These are phyloP conservation scores for Neogale vison DNA, from an alignment of 2,113 vertebrate species.

Conservation along the genomic window DNA sequence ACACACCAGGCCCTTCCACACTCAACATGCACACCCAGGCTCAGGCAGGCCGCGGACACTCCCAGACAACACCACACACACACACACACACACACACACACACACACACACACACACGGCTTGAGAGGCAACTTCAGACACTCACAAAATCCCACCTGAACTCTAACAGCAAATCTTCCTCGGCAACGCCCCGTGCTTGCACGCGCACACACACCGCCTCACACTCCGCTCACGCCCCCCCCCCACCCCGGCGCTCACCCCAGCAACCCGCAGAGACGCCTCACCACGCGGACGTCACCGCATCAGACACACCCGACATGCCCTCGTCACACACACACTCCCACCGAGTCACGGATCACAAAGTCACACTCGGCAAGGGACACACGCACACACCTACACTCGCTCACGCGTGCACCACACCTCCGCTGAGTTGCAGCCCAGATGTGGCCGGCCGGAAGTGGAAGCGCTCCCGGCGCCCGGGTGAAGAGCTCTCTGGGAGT, in stretches of 20 bases:
- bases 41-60: neutral
- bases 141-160: neutral
- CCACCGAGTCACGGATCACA: too few relatives aligned
- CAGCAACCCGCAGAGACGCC: too few relatives aligned
- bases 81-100: neutral
- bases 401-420: neutral
- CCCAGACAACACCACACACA: neutral
- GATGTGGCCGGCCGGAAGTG: accelerated
- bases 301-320: neutral
- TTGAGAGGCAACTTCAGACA: neutral
- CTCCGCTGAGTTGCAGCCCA: accelerated
- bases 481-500: neutral
- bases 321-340: neutral
- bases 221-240: neutral
- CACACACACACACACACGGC: neutral
- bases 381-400: neutral
- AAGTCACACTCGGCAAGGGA: neutral
- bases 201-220: neutral
- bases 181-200: too few relatives aligned
- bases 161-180: neutral
- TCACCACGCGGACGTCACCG: neutral
- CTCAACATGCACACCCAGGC: neutral
- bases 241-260: too few relatives aligned
- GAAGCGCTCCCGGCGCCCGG: neutral
- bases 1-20: neutral